A percentile compares a stretch with the other conserved stretches of the same genome.
phyloP scores from a whole-genome alignment of 2,113 vertebrate genomes.

The Amphiprion percula region DNA sequence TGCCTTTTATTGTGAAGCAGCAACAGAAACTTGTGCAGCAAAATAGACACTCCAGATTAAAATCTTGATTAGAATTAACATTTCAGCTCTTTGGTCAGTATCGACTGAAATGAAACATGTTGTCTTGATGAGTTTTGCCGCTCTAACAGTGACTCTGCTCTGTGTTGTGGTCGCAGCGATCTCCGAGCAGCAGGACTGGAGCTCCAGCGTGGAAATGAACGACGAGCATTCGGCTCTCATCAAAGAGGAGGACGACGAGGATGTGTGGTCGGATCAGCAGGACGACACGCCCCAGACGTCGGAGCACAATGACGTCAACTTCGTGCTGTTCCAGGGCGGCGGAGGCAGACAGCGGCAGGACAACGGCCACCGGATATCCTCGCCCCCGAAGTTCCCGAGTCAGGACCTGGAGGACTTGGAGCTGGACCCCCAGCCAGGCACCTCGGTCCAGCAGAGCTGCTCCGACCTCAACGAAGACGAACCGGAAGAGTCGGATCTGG shows the following conservation, averaged over 20 bases:
- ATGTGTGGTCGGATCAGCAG: constrained; percentile 5
- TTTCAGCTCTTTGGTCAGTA: too few relatives aligned
- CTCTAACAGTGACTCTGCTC: background rate
- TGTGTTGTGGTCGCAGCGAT: constrained; percentile 16
- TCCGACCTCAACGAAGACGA: background rate
- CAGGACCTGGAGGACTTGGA: background rate
- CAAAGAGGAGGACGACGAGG: constrained; percentile 51
- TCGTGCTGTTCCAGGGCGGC: constrained; percentile 9
- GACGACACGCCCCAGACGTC: background rate
- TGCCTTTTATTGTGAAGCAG: too few relatives aligned
- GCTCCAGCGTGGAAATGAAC: background rate
- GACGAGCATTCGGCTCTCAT: background rate
- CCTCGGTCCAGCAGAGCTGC: constrained; percentile 9
- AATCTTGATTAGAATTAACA: too few relatives aligned
- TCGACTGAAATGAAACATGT: too few relatives aligned
- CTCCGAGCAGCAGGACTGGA: constrained; percentile 26
- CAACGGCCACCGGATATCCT: background rate
- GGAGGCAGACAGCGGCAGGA: background rate
- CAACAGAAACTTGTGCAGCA: too few relatives aligned
- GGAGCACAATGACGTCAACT: background rate
- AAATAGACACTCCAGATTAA: too few relatives aligned
- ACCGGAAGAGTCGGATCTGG: background rate
- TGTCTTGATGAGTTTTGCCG: too few relatives aligned
- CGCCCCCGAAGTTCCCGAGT: background rate
- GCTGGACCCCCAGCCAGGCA: constrained; percentile 2